A percentile compares a stretch with the other conserved stretches of the same genome.
Evolutionary conservation across 2,888 invertebrate species (phyloP).

Genomic region (Poecilobothrus nobilitatus): DNA sequence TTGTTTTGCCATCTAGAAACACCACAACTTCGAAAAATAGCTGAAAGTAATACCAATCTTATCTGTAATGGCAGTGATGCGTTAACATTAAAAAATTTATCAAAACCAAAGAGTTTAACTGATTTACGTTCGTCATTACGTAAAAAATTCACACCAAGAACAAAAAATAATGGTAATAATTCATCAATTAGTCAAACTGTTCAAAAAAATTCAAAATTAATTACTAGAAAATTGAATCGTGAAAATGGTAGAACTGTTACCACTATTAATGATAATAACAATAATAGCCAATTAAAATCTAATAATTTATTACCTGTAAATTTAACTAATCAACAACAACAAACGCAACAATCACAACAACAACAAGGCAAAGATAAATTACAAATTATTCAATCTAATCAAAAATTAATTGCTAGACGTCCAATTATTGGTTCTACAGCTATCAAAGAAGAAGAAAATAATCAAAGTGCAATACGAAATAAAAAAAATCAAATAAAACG

Average conservation of each 20-base stretch:
- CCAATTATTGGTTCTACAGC: neutral
- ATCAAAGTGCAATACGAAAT: neutral
- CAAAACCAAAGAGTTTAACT: conserved; percentile 10
- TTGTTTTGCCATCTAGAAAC: neutral
- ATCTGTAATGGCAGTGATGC: neutral
- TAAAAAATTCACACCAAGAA: neutral
- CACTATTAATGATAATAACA: neutral
- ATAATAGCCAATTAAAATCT: neutral
- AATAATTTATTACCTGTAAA: neutral
- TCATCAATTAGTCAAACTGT: neutral
- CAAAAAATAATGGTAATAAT: neutral
- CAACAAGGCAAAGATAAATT: neutral
- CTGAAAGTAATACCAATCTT: neutral
- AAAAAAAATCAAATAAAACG: neutral
- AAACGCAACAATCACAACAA: neutral
- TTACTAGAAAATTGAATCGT: neutral
- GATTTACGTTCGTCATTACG: neutral
- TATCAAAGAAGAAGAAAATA: neutral
- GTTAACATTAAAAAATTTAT: neutral
- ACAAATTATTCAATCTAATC: neutral
- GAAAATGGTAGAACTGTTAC: neutral
- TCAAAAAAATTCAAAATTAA: neutral
- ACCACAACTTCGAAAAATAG: neutral
- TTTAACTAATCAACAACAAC: too few relatives aligned
- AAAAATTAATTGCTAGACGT: neutral